These are phyloP conservation scores for Neodiprion lecontei DNA, from an alignment of 1,140 invertebrate genomes.

Conservation along the genomic window DNA sequence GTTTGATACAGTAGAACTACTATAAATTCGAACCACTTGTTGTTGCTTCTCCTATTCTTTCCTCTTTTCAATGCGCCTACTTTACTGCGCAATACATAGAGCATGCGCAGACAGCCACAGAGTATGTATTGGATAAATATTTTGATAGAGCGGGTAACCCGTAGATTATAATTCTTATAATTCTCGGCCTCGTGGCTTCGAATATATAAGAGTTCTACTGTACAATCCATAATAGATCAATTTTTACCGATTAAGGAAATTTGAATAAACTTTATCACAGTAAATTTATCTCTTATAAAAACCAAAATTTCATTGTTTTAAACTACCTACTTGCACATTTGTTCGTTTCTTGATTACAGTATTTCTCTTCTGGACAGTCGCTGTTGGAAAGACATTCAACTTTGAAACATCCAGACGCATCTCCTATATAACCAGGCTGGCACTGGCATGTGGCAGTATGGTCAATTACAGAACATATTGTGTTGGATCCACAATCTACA, in stretches of 20 bases:
- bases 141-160: no score
- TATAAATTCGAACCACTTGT: no score
- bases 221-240: background rate
- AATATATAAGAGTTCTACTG: no score
- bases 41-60: no score
- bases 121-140: no score
- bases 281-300: no score
- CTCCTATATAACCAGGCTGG: conserved; percentile 80
- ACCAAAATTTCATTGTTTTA: background rate
- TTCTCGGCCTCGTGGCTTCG: no score
- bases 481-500: conserved; percentile 74
- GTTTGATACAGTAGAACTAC: background rate
- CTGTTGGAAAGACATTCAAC: conserved; percentile 81
- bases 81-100: no score
- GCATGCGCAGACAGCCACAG: no score
- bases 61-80: no score
- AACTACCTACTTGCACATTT: conserved; percentile 75
- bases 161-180: no score
- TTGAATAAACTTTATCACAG: background rate
- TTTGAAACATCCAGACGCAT: conserved; percentile 83
- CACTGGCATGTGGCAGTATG: conserved; percentile 77
- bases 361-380: conserved; percentile 78
- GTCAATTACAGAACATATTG: conserved; percentile 74
- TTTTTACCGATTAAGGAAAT: background rate
- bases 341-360: conserved; percentile 75